These are phyloP conservation scores for Dermatemys mawii DNA, from an alignment of 2,113 vertebrate genomes.

Conservation along the genomic window DNA sequence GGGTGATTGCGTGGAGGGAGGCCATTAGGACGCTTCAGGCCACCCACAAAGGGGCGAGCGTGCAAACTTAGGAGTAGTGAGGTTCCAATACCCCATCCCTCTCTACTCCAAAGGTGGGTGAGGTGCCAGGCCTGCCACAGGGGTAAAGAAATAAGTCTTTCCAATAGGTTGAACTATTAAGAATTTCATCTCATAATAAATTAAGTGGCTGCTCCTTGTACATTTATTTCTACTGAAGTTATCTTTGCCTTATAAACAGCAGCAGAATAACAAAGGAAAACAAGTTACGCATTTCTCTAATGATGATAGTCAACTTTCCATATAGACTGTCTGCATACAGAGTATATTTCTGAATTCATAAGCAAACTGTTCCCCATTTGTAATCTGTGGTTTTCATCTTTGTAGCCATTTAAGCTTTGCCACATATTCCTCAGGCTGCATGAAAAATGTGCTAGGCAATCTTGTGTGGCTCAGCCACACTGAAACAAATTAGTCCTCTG, in stretches of 20 bases:
- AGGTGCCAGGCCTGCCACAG: too few relatives aligned
- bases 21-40: too few relatives aligned
- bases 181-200: conserved; percentile 56
- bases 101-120: too few relatives aligned
- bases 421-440: background rate
- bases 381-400: conserved; percentile 30
- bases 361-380: background rate
- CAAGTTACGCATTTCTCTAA: background rate
- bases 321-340: background rate
- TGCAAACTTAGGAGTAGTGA: too few relatives aligned
- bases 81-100: too few relatives aligned
- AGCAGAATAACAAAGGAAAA: background rate
- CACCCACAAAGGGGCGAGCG: too few relatives aligned
- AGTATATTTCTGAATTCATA: conserved; percentile 29
- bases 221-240: background rate
- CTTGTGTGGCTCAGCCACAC: background rate
- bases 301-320: background rate
- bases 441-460: background rate
- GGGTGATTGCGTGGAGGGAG: too few relatives aligned
- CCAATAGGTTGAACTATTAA: conserved; percentile 37
- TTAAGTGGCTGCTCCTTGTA: conserved; percentile 25
- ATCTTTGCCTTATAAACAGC: conserved; percentile 31
- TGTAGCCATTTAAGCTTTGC: conserved; percentile 23
- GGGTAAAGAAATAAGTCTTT: background rate
- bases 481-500: background rate